A percentile compares a stretch with the other conserved stretches of the same genome.
phyloP scores from a whole-genome alignment of 2,888 invertebrate genomes.

The Amblyjoppa fuscipennis region DNA sequence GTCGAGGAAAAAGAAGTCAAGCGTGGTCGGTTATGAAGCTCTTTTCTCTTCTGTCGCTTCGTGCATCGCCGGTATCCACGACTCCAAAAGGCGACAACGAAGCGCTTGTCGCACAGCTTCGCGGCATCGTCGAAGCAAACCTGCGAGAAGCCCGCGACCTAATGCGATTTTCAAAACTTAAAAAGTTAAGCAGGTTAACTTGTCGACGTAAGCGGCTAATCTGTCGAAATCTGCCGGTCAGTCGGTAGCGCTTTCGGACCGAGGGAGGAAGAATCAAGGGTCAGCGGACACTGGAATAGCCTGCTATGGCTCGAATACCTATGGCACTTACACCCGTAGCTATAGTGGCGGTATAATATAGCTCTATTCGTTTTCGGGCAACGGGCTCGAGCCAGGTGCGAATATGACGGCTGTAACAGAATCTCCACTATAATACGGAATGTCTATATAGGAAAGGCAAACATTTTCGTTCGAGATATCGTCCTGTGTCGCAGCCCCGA shows the following conservation, averaged over 20 bases:
- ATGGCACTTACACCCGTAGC: neutral
- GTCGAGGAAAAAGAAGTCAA: constrained; percentile 65
- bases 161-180: constrained; percentile 79
- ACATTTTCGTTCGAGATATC: constrained; percentile 60
- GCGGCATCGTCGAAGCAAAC: constrained; percentile 47
- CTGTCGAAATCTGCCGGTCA: constrained; percentile 69
- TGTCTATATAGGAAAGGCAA: constrained; percentile 48
- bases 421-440: constrained; percentile 31
- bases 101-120: constrained; percentile 32
- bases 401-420: constrained; percentile 25
- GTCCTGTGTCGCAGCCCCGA: neutral
- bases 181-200: constrained; percentile 78
- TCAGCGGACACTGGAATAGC: constrained; percentile 34
- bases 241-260: constrained; percentile 50
- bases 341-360: constrained; percentile 18
- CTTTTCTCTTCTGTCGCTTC: constrained; percentile 16
- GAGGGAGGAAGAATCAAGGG: constrained; percentile 34
- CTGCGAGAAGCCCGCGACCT: constrained; percentile 52
- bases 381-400: constrained; percentile 58
- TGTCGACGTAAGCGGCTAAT: constrained; percentile 73
- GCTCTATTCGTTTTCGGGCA: constrained; percentile 29
- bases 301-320: constrained; percentile 3
- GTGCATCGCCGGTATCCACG: constrained; percentile 20
- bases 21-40: constrained; percentile 37
- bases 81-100: constrained; percentile 11